phyloP scores from a whole-genome alignment of 2,113 vertebrate genomes.

The Rostratula benghalensis region DNA sequence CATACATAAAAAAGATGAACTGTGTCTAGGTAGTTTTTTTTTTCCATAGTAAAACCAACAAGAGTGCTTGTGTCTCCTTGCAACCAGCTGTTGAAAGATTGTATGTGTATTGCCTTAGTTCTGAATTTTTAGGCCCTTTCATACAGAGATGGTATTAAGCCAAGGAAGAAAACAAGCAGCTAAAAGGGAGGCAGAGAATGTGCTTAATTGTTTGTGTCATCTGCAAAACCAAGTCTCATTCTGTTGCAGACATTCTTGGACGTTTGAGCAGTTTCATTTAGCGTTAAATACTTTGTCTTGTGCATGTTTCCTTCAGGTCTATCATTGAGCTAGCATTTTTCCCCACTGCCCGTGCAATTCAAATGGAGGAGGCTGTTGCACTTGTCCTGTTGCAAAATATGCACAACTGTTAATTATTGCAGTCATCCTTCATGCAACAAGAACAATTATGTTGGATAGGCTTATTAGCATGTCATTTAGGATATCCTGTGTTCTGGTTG shows the following conservation, averaged over 20 bases:
- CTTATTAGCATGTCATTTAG: not conserved
- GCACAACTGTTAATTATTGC: rapidly evolving
- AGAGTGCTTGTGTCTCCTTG: not conserved
- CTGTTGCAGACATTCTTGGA: not conserved
- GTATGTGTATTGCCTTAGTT: not conserved
- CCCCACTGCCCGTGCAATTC: not conserved
- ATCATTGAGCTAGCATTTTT: not conserved
- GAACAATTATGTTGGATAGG: rapidly evolving
- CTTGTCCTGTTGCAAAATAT: not conserved
- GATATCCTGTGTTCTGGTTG: not conserved
- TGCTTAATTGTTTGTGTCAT: not conserved
- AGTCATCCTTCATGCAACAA: rapidly evolving
- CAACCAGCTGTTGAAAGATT: not conserved
- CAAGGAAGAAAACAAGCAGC: not conserved
- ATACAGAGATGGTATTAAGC: not conserved
- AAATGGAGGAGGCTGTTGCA: not conserved
- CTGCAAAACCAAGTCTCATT: not conserved
- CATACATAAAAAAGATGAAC: not conserved
- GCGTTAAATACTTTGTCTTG: not conserved
- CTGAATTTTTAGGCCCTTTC: not conserved
- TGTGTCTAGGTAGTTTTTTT: not conserved
- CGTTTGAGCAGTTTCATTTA: not conserved
- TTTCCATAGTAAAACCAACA: not conserved
- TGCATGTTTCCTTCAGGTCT: not conserved
- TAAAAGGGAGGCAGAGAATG: not conserved